Conservation (phyloP, 2,888 invertebrate genomes). For the Phengaris alcon region DNA sequence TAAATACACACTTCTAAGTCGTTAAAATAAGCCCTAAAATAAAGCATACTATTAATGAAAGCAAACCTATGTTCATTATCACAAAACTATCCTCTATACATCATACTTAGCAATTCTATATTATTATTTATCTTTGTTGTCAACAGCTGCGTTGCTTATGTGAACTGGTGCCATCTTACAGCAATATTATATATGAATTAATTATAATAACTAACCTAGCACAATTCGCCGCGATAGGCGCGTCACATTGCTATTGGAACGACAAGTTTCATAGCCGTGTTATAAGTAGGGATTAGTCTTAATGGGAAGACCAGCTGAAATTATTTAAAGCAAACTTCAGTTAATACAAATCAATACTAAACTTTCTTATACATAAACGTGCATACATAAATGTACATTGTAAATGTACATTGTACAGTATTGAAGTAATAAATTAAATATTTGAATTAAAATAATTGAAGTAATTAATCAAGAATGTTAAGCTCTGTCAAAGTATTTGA, state of each 20-base stretch:
- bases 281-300: too few species aligned
- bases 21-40: not conserved
- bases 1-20: conserved; percentile 1
- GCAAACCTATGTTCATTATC: not conserved
- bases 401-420: too few species aligned
- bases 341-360: not conserved
- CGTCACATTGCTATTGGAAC: too few species aligned
- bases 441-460: too few species aligned
- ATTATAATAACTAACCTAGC: too few species aligned
- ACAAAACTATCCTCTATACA: not conserved
- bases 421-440: not conserved
- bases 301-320: not conserved
- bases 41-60: not conserved
- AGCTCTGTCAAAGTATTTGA: not conserved
- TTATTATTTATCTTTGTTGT: too few species aligned
- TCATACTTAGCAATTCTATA: not conserved
- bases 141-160: too few species aligned
- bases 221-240: too few species aligned
- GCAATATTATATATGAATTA: too few species aligned
- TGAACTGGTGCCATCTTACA: too few species aligned
- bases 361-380: not conserved
- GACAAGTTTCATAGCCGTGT: not conserved
- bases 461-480: not conserved
- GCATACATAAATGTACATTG: too few species aligned
- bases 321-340: not conserved